Evolutionary conservation across 2,113 vertebrate genomes (phyloP).

Genomic region (Pterocles gutturalis): DNA sequence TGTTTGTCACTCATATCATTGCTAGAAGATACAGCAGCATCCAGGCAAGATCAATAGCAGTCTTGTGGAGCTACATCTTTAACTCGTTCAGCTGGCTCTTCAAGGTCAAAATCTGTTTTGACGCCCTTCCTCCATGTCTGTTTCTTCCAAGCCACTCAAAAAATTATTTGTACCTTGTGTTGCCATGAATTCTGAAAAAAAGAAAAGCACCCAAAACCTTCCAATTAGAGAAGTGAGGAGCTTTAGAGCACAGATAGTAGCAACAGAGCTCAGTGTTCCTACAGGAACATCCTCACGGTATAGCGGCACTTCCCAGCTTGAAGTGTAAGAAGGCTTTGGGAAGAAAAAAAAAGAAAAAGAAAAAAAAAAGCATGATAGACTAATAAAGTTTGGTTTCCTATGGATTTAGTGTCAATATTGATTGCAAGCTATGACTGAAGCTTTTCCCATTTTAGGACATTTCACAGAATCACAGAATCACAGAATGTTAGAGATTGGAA

Average conservation of each 20-base stretch:
- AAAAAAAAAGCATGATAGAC: not conserved
- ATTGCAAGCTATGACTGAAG: not conserved
- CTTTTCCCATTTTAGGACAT: not conserved
- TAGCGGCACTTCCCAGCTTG: not conserved
- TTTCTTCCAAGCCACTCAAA: not conserved
- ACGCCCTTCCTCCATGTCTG: not conserved
- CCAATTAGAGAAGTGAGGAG: not conserved
- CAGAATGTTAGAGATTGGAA: too few relatives aligned
- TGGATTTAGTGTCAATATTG: not conserved
- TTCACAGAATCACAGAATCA: too few relatives aligned
- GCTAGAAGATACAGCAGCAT: not conserved
- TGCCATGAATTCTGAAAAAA: not conserved
- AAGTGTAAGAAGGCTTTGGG: not conserved
- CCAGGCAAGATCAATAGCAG: not conserved
- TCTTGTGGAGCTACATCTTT: not conserved
- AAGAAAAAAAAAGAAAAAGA: not conserved
- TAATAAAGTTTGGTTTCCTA: not conserved
- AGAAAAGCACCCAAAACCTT: not conserved
- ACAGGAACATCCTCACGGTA: not conserved
- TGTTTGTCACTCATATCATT: not conserved
- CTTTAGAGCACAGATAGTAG: not conserved
- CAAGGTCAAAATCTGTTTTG: not conserved
- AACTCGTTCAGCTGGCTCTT: not conserved
- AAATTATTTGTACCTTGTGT: not conserved
- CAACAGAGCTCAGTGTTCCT: not conserved